Evolutionary conservation across 1,140 invertebrate species (phyloP).

Genomic region (Drosophila nigrodunni): DNA sequence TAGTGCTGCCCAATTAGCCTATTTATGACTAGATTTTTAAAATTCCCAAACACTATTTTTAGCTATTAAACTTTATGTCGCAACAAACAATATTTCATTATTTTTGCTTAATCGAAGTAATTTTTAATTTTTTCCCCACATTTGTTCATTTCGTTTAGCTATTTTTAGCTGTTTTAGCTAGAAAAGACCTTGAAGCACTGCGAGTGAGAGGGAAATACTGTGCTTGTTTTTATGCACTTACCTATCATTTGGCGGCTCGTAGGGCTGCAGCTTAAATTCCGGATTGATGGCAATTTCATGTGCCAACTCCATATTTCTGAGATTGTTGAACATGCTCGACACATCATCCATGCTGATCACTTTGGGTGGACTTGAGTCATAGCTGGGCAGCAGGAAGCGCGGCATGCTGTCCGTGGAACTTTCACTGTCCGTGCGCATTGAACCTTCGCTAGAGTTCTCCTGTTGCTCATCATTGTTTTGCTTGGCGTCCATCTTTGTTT

Average conservation of each 20-base stretch:
- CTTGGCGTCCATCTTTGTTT: constrained; percentile 51
- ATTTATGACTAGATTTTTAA: no score
- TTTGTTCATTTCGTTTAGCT: no score
- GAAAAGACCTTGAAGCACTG: background rate
- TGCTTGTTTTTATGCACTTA: constrained; percentile 65
- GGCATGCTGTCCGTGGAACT: constrained; percentile 73
- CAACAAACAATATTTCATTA: no score
- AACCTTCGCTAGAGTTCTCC: constrained; percentile 16
- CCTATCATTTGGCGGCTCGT: constrained; percentile 91
- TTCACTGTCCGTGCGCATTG: constrained; percentile 78
- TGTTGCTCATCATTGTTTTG: constrained; percentile 39
- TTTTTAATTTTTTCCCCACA: no score
- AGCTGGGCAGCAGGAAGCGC: constrained; percentile 82
- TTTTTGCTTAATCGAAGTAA: no score
- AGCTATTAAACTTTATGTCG: no score
- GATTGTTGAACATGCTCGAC: constrained; percentile 93
- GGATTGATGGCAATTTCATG: constrained; percentile 98
- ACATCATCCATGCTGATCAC: constrained; percentile 96
- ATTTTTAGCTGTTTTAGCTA: no score
- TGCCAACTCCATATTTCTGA: constrained; percentile 96
- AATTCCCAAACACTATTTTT: no score
- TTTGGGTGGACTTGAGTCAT: constrained; percentile 91
- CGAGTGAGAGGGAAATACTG: background rate
- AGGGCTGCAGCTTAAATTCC: constrained; percentile 94
- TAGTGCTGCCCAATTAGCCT: no score